Evolutionary conservation across 1,140 invertebrate genomes (phyloP), one percentile per base, ranked within the genome.

Genomic region (Penaeus chinensis): DNA sequence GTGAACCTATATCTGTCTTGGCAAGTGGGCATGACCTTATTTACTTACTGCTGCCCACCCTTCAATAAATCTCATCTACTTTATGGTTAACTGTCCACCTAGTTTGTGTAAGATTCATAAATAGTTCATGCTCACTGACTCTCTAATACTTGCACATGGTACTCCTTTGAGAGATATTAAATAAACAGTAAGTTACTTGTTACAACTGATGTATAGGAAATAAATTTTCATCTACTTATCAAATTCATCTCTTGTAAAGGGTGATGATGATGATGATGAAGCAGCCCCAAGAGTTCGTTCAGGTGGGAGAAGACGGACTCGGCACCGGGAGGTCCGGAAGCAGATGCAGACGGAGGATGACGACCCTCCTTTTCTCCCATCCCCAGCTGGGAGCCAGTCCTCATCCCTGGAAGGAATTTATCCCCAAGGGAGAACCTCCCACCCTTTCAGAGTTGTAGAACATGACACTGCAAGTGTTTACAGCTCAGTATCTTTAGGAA

Each of bases 401-500:
- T 96, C 95, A 24, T 95, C 95, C 27, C 93, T 94, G 81, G 94
- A 95, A 90, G 94, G 94, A 22, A 92, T 95, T 5, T 95, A 93
- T 90, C 76, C 92, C 93, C 76, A 92, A 92, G 62, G 84, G 32
- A 94, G 94, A 92, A 94, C 94, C 7, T 94, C 95, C 20, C 95
- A 96, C 93, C 96, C 95, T 42, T 96, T 96, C 91, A 94, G 95
- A 91, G 95, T 97, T 71, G 96, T 97, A 90, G 96, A 97, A 90
- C 96, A 96, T 90, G 96, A 97, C 92, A 95, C 96, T 81, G 93
- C 96, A 91, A 97, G 96, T 91, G 93, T 97, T 90, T 96, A 97
- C 91, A 97, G 96, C 92, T 95, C 96, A 93, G 96, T 96, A 89
- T 97, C 96, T 87, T 92, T 97, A 89, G 96, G 96, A 37, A 94